Base-by-base conservation (phyloP, 2,797 vertebrate species). In the Silurus lanzhouensis region DNA sequence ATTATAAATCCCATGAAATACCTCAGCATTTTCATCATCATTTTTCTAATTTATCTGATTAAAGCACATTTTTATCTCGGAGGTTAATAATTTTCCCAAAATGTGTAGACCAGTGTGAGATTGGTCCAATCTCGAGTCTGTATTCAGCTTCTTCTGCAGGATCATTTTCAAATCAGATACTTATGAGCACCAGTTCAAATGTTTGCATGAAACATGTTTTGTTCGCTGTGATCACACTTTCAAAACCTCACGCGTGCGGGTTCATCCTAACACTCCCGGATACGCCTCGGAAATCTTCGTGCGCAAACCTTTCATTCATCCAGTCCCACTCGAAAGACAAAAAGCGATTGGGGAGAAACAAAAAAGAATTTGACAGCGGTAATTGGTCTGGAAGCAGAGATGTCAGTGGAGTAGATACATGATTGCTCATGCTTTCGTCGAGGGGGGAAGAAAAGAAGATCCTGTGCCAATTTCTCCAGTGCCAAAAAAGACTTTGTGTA, bases 361-460 rank as follows among this genome's bases (percentile, higher is more conserved):
- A 15, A 55, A 0, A 20, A 13, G 55, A 25, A 52, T 71, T 61
- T 80, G 76, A 60, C 31, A 63, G 64, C 52, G 76, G 31, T 77
- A 76, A 78, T 74, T 82, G 31, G 52, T 48, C 38, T 74, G 81
- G 17, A 72, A 58, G 61, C 22, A 57, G 46, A 44, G 31, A 46
- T 19, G 48, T 13, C 66, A 80, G 12, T 44, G 13, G 15, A 70
- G 12, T 66, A 60, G 44, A 25, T 70, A 78, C 20, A 44, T 75
- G 61, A 63, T 61, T 25, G 72, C 57, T 70, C 38, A 22, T n/a
- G 52, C 72, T 68, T 70, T 52, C n/a, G 31, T 74, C 1, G 48
- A 38, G 8, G 48, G 48, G 25, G 19, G 13, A 27, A 8, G 6
- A 12, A 27, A 72, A 55, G 4, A 72, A 55, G 38, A 38, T 38